Evolutionary conservation across 2,888 invertebrate genomes (phyloP), one percentile per base, ranked within the genome.

Genomic region (Polydrusus tereticollis): DNA sequence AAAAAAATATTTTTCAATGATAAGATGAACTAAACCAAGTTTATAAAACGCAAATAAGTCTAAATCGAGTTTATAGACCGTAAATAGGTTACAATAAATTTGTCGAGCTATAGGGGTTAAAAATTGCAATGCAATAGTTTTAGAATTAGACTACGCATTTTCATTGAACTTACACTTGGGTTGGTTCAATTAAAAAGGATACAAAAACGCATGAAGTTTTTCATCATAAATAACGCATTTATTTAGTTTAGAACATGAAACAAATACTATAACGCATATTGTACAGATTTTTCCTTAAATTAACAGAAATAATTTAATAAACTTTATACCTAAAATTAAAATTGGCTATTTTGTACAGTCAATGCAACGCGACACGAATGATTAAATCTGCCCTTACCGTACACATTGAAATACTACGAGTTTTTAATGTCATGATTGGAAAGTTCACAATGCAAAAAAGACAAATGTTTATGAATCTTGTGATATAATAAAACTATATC

Each of bases 321-420:
- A 43, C 21, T 67, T 71, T 62, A 68, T 60, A 71, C 67, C 45
- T 72, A 73, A 68, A 75, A 74, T 62, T 74, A 77, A 77, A 80
- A 80, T 80, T 79, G 77, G 76, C 81, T 81, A 82, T 69, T 82
- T 81, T 81, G 80, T 81, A 81, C 80, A 81, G 76, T 77, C 79
- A 78, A 77, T 79, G 78, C 69, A 67, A 63, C 73, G 50, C 52
- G 72, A 74, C 75, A 78, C n/a, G n/a, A 50, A 74, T 73, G 76
- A 77, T 72, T 69, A 2, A 76, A 78, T 76, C 73, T 73, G 78
- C 77, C 76, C 68, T 57, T 57, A 38, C 18, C 29, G 75, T 68
- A 52, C 62, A 73, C 73, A 75, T 65, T 71, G 69, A 69, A 72
- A 67, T 75, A 75, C 75, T 75, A 75, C 75, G 69, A 64, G 58